Base-by-base conservation (phyloP, 1,140 invertebrate genomes). In the Nilaparvata lugens region DNA sequence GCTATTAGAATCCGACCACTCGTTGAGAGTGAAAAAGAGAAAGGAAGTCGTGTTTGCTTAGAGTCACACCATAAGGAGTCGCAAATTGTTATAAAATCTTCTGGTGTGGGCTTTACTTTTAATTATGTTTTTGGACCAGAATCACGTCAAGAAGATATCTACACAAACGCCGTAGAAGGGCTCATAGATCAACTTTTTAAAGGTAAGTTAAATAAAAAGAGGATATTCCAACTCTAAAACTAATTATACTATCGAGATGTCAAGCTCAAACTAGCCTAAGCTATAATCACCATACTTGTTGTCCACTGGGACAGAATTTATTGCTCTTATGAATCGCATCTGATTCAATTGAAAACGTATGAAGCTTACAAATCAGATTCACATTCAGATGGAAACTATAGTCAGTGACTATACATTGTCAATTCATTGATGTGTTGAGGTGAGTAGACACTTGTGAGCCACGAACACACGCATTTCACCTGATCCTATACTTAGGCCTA, bases 1-100 rank as follows among this genome's bases (percentile, higher is more conserved):
- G 58, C 58, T 38, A 19, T 60, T 3, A 53, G 58, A 40, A 23
- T 60, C 2, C n/a, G 58, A 14, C 58, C 58, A 25, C 48, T 60
- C 4, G 25, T 35, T 4, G 19, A 16, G 11, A 14, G 14, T 23
- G 58, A 60, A 40, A 16, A 31, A 35, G 51, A 53, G 6, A 60
- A 28, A 16, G 58, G 58, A 4, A 40, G 58, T 28, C n/a, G 51
- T 21, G 18, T 42, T 21, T 60, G 58, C 28, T 7, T 60, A n/a
- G 58, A 60, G 3, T 25, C 35, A 5, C 14, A 21, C 14, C 21
- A 28, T 2, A 51, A 60, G 14, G 48, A 51, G 3, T 42, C 48
- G n/a, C 58, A 60, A 21, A 53, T 60, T 11, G 48, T 60, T 13
- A 53, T 51, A 2, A 60, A 53, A 40, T 11, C 21, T n/a, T 21